These are phyloP conservation scores for Macrosteles quadrilineatus DNA, from an alignment of 1,140 invertebrate genomes.

Conservation along the genomic window DNA sequence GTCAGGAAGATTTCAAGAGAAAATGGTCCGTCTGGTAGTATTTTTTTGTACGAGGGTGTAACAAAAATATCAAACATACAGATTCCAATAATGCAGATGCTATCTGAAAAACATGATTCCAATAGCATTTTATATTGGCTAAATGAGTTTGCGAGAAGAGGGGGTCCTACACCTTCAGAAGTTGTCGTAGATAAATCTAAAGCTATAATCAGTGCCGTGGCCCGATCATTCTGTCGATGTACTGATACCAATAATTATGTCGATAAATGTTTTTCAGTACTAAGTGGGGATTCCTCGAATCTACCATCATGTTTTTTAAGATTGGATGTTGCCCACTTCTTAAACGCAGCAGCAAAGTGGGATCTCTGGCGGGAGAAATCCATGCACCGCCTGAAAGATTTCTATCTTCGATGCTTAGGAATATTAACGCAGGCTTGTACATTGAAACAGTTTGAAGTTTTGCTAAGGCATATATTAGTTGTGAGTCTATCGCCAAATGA, in stretches of 20 bases:
- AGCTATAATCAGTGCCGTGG: slow-evolving; percentile 12
- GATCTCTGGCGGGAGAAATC: background rate
- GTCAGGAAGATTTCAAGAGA: background rate
- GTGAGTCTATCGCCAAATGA: background rate
- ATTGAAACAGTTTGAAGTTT: background rate
- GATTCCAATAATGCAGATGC: slow-evolving; percentile 16
- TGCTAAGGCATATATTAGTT: background rate
- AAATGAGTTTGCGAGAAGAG: slow-evolving; percentile 6
- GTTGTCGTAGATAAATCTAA: slow-evolving; percentile 1
- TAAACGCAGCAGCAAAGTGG: slow-evolving; percentile 10
- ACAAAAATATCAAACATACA: background rate
- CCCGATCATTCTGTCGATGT: slow-evolving; percentile 11
- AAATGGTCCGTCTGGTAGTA: slow-evolving; percentile 1
- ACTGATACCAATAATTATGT: background rate
- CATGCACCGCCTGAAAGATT: slow-evolving; percentile 5
- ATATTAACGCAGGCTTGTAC: background rate
- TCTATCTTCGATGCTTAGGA: slow-evolving; percentile 6
- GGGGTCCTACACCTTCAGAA: background rate
- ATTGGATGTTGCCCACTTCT: slow-evolving; percentile 16
- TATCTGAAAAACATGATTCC: slow-evolving; percentile 22
- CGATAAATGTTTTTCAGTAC: background rate
- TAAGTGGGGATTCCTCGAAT: background rate
- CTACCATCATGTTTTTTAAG: slow-evolving; percentile 12
- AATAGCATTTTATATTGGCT: slow-evolving; percentile 17
- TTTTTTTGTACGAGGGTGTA: slow-evolving; percentile 16